Conservation (phyloP, 2,888 invertebrate genomes). For the Biston stratarius region DNA sequence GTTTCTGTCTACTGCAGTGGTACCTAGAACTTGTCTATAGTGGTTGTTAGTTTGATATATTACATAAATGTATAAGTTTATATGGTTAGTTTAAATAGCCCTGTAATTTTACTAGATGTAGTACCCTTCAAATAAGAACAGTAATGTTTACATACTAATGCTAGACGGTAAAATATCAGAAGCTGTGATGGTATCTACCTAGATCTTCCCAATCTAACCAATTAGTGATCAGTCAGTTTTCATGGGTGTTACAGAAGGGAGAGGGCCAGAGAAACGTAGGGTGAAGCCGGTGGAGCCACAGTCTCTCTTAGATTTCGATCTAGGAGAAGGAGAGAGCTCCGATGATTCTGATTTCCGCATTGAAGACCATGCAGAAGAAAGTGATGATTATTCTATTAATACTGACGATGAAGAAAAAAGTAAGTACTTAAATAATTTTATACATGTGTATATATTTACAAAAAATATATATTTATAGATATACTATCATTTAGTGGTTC, state of each 20-base stretch:
- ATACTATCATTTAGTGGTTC: too few relatives aligned
- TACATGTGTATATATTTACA: background rate
- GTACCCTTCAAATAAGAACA: too few relatives aligned
- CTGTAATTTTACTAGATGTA: too few relatives aligned
- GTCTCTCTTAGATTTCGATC: constrained; percentile 92
- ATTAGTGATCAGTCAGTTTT: background rate
- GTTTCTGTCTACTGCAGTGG: too few relatives aligned
- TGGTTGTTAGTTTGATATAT: too few relatives aligned
- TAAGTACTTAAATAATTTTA: constrained; percentile 54
- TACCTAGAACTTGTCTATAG: too few relatives aligned
- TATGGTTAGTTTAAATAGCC: too few relatives aligned
- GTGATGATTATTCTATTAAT: constrained; percentile 90
- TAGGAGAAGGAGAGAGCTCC: constrained; percentile 96
- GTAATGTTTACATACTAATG: too few relatives aligned
- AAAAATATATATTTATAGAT: too few relatives aligned
- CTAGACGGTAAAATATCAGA: background rate
- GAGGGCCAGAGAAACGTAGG: constrained; percentile 93
- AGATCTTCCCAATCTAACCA: too few relatives aligned
- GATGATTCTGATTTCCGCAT: constrained; percentile 98
- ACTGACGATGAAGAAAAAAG: constrained; percentile 89
- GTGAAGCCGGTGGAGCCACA: constrained; percentile 93
- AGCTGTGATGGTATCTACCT: too few relatives aligned
- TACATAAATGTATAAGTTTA: too few relatives aligned
- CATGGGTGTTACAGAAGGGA: constrained; percentile 58
- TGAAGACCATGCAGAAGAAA: constrained; percentile 93